phyloP scores from a whole-genome alignment of 1,140 invertebrate species.

The Meloidogyne exigua region DNA sequence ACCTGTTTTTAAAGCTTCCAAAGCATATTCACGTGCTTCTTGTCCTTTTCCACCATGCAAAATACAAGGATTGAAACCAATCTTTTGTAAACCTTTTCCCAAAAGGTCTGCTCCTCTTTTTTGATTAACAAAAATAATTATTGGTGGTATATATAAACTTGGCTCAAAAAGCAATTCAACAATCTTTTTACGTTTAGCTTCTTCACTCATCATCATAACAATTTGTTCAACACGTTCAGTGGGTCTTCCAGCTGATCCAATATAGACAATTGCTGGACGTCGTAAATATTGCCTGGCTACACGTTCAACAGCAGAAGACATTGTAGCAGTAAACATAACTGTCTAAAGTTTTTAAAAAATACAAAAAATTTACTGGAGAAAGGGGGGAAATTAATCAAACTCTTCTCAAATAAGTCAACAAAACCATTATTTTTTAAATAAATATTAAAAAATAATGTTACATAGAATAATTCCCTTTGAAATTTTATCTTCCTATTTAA shows the following conservation, averaged over 20 bases:
- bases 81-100: slow-evolving; percentile 91
- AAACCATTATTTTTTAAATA: too few relatives aligned
- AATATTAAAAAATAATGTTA: too few relatives aligned
- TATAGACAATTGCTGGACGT: slow-evolving; percentile 93
- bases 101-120: slow-evolving; percentile 84
- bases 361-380: too few relatives aligned
- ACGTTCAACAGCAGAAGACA: slow-evolving; percentile 95
- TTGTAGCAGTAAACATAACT: slow-evolving; percentile 99
- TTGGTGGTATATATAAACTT: slow-evolving; percentile 76
- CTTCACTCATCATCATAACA: slow-evolving; percentile 88
- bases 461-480: too few relatives aligned
- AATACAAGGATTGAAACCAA: slow-evolving; percentile 92
- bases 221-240: slow-evolving; percentile 96
- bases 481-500: too few relatives aligned
- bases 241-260: slow-evolving; percentile 88
- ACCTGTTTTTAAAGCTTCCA: slow-evolving; percentile 81
- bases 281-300: slow-evolving; percentile 89
- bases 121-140: slow-evolving; percentile 99
- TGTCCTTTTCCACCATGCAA: slow-evolving; percentile 99
- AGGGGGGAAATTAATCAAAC: too few relatives aligned
- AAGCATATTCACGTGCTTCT: slow-evolving; percentile 96
- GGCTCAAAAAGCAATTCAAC: slow-evolving; percentile 70
- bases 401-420: too few relatives aligned
- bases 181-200: slow-evolving; percentile 78
- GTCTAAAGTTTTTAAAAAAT: slow-evolving; percentile 70